These are phyloP conservation scores for Philereme transversata DNA, from an alignment of 2,888 invertebrate species.

Conservation along the genomic window DNA sequence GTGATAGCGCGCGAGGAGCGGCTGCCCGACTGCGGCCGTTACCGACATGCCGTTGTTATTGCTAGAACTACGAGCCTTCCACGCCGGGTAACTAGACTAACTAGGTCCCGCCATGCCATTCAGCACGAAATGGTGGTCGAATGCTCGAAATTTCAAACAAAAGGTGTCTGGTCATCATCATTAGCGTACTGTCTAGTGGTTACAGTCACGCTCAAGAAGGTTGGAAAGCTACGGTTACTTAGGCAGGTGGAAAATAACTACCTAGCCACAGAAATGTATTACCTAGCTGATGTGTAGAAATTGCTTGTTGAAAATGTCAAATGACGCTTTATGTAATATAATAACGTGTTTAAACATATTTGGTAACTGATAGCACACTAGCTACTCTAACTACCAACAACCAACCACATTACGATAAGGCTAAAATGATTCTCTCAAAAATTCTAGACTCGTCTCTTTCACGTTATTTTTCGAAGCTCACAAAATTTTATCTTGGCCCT, in stretches of 20 bases:
- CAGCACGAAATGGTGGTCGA: constrained; percentile 45
- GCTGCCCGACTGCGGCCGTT: constrained; percentile 50
- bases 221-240: neutral
- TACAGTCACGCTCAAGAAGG: constrained; percentile 2
- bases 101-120: constrained; percentile 42
- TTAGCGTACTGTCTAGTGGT: constrained; percentile 24
- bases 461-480: no score
- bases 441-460: no score
- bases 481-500: no score
- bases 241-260: neutral
- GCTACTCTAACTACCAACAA: no score
- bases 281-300: no score
- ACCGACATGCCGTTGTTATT: neutral
- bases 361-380: no score
- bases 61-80: constrained; percentile 31
- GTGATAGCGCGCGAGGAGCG: constrained; percentile 57
- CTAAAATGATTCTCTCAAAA: no score
- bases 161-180: constrained; percentile 51
- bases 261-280: no score
- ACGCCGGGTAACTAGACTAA: constrained; percentile 30
- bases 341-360: no score
- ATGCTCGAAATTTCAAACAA: constrained; percentile 58
- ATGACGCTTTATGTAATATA: no score
- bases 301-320: no score
- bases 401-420: no score